These are phyloP conservation scores for Sebastiscus tertius DNA, from an alignment of 2,797 vertebrate genomes.

Conservation along the genomic window DNA sequence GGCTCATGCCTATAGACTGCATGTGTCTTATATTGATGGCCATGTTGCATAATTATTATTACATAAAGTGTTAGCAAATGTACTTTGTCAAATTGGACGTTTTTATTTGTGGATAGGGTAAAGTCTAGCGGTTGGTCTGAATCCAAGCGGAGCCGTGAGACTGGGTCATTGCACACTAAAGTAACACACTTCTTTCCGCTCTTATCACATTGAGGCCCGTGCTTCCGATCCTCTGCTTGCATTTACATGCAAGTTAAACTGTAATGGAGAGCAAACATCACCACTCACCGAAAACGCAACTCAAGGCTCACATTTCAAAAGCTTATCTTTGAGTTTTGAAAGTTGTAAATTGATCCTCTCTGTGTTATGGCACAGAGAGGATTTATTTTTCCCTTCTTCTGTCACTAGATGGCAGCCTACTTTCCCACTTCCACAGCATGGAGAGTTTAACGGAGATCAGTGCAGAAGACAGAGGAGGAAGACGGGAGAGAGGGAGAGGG, in stretches of 20 bases:
- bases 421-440: not conserved
- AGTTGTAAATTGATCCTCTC: slow-evolving; percentile 4
- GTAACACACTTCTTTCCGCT: slow-evolving; percentile 71
- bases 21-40: not conserved
- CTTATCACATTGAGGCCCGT: slow-evolving; percentile 60
- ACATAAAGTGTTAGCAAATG: slow-evolving; percentile 47
- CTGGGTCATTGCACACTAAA: slow-evolving; percentile 62
- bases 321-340: slow-evolving; percentile 6
- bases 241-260: slow-evolving; percentile 74
- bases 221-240: slow-evolving; percentile 55
- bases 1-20: not conserved
- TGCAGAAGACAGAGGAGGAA: not conserved
- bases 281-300: slow-evolving; percentile 57
- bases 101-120: slow-evolving; percentile 72
- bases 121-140: slow-evolving; percentile 67
- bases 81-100: slow-evolving; percentile 37
- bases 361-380: not conserved
- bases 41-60: slow-evolving; percentile 53
- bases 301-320: not conserved
- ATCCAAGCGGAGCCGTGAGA: slow-evolving; percentile 36
- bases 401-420: slow-evolving; percentile 62
- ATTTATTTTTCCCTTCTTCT: not conserved
- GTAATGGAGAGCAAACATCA: slow-evolving; percentile 75
- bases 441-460: too few relatives aligned
- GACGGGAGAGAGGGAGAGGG: not conserved